phyloP scores from a whole-genome alignment of 1,140 invertebrate genomes.

The Trachymyrmex septentrionalis region DNA sequence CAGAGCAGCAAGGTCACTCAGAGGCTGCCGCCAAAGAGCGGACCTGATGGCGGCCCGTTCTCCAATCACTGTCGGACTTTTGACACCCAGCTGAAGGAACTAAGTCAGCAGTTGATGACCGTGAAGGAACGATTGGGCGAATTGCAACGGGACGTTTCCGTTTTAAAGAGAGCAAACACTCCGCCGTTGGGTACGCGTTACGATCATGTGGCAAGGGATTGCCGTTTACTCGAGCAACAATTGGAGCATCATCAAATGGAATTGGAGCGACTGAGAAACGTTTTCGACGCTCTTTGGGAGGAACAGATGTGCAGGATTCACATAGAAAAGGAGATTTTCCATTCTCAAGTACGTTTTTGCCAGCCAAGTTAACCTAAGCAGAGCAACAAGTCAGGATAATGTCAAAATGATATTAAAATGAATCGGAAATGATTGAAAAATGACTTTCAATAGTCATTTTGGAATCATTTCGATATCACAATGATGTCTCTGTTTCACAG shows the following conservation, averaged over 20 bases:
- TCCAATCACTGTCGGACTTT: slow-evolving; percentile 90
- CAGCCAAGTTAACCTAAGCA: no score
- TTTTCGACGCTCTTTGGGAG: slow-evolving; percentile 90
- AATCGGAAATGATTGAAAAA: no score
- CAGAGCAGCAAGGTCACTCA: slow-evolving; percentile 80
- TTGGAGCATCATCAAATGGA: slow-evolving; percentile 89
- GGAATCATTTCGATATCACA: no score
- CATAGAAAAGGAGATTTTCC: slow-evolving; percentile 90
- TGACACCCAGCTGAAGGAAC: slow-evolving; percentile 89
- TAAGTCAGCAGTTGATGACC: slow-evolving; percentile 89
- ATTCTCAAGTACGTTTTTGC: slow-evolving; percentile 86
- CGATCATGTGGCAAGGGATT: slow-evolving; percentile 88
- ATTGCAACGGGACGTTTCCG: slow-evolving; percentile 88
- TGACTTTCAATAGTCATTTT: no score
- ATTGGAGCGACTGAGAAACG: slow-evolving; percentile 88
- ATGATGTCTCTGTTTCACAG: no score
- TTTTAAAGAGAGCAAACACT: slow-evolving; percentile 87
- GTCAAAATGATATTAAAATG: no score
- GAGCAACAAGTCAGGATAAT: no score
- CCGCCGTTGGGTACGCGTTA: slow-evolving; percentile 88
- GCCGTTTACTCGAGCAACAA: slow-evolving; percentile 89
- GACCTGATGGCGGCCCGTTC: slow-evolving; percentile 86
- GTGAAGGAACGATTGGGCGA: slow-evolving; percentile 90
- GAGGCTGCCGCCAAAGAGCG: slow-evolving; percentile 75
- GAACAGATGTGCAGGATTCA: slow-evolving; percentile 90